These are phyloP conservation scores for Clanis bilineata DNA, from an alignment of 2,888 invertebrate genomes.

Conservation along the genomic window DNA sequence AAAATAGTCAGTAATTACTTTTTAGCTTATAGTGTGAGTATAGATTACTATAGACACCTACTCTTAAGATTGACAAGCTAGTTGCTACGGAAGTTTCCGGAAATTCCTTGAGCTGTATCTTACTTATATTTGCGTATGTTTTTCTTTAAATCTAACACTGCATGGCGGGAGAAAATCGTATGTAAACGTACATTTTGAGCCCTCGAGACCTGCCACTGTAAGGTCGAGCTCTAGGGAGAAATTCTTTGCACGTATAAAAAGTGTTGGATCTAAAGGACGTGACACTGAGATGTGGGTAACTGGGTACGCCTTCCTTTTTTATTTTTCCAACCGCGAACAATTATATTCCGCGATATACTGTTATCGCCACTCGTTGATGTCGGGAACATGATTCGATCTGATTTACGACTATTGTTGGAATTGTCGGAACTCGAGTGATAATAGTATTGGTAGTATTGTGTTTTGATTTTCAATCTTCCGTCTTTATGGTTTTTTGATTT, in stretches of 20 bases:
- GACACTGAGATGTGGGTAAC: conserved; percentile 17
- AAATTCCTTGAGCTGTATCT: neutral
- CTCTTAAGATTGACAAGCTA: conserved; percentile 13
- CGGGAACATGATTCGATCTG: neutral
- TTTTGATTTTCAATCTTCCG: neutral
- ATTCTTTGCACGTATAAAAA: conserved; percentile 18
- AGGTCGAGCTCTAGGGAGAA: conserved; percentile 16
- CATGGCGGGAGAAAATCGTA: conserved; percentile 1
- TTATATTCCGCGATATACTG: neutral
- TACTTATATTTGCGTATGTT: conserved; percentile 7
- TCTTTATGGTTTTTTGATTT: neutral
- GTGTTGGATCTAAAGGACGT: conserved; percentile 13
- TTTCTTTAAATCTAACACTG: conserved; percentile 11
- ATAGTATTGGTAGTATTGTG: neutral
- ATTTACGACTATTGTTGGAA: neutral
- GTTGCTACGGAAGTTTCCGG: conserved; percentile 19
- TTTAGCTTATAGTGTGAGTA: neutral
- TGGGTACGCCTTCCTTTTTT: conserved; percentile 11
- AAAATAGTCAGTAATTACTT: neutral
- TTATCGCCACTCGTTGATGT: neutral
- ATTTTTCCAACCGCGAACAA: conserved; percentile 7
- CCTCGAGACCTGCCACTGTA: neutral
- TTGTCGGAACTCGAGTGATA: neutral
- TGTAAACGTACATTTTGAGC: conserved; percentile 3
- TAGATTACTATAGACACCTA: no score